Conservation (phyloP, 2,113 vertebrate genomes). For the Lophius piscatorius region DNA sequence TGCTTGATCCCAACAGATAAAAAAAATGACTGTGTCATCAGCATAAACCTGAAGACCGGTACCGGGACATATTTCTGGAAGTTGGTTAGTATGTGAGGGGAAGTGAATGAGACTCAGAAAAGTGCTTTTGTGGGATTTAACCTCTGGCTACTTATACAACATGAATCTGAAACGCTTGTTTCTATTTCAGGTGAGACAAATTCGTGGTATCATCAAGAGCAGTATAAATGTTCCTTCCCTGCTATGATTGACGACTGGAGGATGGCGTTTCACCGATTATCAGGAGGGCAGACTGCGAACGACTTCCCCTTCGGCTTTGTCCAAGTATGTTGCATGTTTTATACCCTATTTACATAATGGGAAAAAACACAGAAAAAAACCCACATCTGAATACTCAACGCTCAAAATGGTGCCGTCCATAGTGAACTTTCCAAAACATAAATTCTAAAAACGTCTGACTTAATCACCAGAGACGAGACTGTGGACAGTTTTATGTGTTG, state of each 20-base stretch:
- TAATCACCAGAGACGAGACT: neutral
- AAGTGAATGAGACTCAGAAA: too few relatives aligned
- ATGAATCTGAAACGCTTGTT: neutral
- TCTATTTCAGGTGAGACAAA: slow-evolving; percentile 85
- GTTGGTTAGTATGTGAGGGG: too few relatives aligned
- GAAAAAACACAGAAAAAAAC: neutral
- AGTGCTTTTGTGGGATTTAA: too few relatives aligned
- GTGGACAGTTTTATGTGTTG: neutral
- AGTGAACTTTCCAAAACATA: too few relatives aligned
- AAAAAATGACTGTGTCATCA: too few relatives aligned
- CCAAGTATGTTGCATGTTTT: slow-evolving; percentile 77
- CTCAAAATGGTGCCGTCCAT: neutral
- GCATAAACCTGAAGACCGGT: too few relatives aligned
- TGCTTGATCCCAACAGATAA: too few relatives aligned
- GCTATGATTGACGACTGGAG: slow-evolving; percentile 91
- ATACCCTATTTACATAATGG: neutral
- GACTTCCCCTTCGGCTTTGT: slow-evolving; percentile 93
- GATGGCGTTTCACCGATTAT: slow-evolving; percentile 81
- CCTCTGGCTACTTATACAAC: too few relatives aligned
- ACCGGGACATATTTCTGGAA: too few relatives aligned
- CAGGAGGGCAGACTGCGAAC: slow-evolving; percentile 77
- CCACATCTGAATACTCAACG: neutral
- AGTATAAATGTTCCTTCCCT: slow-evolving; percentile 90
- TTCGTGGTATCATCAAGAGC: slow-evolving; percentile 71
- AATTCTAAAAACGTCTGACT: neutral